These are phyloP conservation scores for Drosophila tripunctata DNA, from an alignment of 2,888 invertebrate species.

Conservation along the genomic window DNA sequence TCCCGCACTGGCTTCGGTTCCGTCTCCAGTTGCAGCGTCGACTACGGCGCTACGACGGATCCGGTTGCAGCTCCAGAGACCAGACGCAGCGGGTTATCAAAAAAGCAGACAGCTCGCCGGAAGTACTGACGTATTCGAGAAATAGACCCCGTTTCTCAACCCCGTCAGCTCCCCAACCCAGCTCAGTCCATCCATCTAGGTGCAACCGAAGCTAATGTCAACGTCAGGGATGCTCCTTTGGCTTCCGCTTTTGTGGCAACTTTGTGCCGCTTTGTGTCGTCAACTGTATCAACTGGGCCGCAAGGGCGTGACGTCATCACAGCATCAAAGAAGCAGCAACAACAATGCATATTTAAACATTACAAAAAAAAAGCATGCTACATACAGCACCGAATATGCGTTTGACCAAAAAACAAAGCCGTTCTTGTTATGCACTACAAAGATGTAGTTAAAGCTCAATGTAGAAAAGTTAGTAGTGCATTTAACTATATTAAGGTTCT, in stretches of 20 bases:
- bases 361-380: neutral
- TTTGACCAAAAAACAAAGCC: too few relatives aligned
- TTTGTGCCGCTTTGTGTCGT: conserved; percentile 55
- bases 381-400: too few relatives aligned
- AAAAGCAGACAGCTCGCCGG: conserved; percentile 42
- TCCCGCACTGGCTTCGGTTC: neutral
- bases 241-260: conserved; percentile 36
- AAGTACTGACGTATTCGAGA: conserved; percentile 51
- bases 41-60: too few relatives aligned
- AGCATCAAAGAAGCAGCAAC: conserved; percentile 16
- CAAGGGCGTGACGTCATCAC: conserved; percentile 58
- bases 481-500: too few relatives aligned
- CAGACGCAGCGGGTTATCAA: conserved; percentile 46
- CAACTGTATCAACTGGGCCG: conserved; percentile 53
- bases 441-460: too few relatives aligned
- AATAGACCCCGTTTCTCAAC: conserved; percentile 20
- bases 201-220: conserved; percentile 47
- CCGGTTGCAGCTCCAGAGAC: conserved; percentile 10
- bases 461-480: too few relatives aligned
- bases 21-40: neutral
- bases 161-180: neutral
- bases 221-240: conserved; percentile 46
- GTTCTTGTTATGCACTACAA: too few relatives aligned
- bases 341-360: conserved; percentile 22
- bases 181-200: neutral